Base-by-base conservation (phyloP, 2,797 vertebrate genomes). In the Malurus splendens region DNA sequence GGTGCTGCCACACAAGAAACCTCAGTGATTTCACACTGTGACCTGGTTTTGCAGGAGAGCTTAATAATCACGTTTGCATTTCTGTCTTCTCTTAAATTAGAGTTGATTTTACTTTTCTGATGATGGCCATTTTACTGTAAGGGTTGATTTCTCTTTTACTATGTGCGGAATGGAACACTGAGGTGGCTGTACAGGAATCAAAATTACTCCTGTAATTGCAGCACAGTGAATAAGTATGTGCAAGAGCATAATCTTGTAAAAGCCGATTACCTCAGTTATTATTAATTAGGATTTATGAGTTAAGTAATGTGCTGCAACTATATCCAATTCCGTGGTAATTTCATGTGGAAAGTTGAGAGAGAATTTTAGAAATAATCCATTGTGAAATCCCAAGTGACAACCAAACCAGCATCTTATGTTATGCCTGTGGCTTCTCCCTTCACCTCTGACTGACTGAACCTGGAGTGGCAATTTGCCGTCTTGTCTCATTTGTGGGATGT, bases 271-370 rank as follows among this genome's bases (percentile, higher is more conserved):
- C 70, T 88, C 15, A 0, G 67, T 89, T 82, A 89, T 91, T 95
- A 93, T 87, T 87, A 87, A 95, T 80, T 80, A 64, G 75, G 65
- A 86, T 86, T 91, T 92, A 79, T 1, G 18, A 91, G 47, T 86
- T 92, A 84, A 92, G 86, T 72, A 86, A 61, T 74, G 36, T 8
- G 33, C 51, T 85, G 52, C 39, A 65, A 47, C 39, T 61, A 6
- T 30, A 90, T 61, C 81, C 65, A 85, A 42, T 85, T 89, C 75
- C 50, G 44, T 54, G 51, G 55, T 48, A 82, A 59, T 52, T 92
- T 44, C 33, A 13, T 39, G 14, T 27, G 57, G 78, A 32, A 70
- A 80, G 20, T 18, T 61, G 42, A 65, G 55, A 62, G 38, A 48
- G 17, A 20, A 79, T 68, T 73, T 82, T 67, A 84, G 72, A 59